Evolutionary conservation across 2,888 invertebrate species (phyloP), one percentile per base, ranked within the genome.

Genomic region (Lamellibrachia satsuma): DNA sequence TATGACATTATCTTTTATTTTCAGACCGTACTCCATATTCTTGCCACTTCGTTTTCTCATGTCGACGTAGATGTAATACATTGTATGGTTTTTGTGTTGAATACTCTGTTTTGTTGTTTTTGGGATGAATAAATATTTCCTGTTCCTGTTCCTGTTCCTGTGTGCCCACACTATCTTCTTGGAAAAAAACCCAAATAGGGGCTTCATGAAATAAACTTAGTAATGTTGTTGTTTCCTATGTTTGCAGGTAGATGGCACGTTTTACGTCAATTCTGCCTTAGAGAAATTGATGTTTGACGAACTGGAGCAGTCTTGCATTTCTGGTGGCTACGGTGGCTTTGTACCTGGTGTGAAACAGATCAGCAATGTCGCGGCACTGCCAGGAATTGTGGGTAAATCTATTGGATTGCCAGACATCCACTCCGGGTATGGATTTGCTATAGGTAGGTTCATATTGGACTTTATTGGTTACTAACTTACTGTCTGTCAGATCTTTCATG

Each of bases 401-500:
- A 98, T 99, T 93, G 99, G 99, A 3, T 97, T 99, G 93, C 99
- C 99, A 0, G 99, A 99, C 97, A 98, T 99, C 39, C 99, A 99
- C 97, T 98, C 99, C 6, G 99, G 99, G 27, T 99, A 99, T 97
- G 99, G 99, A 92, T 99, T 99, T 97, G 99, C 99, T 22, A 99
- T 99, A 96, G 99, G 98, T 97, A 97, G 95, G 94, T 93, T 90
- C 91, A 91, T 11, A 27, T 52, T 75, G 75, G 55, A 75, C 75
- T 75, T 60, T 75, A 75, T 15, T 75, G 75, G 39, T 39, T 22
- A 75, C 6, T 75, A 75, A n/a, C n/a, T 11, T 22, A 22, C 22
- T 75, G 75, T 3, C 75, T 11, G 75, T 75, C 3, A 22, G 75
- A 75, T 75, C 3, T 75, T 75, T 75, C 22, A 22, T 15, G 6